Base-by-base conservation (phyloP, 2,888 invertebrate species). In the Adineta ricciae region DNA sequence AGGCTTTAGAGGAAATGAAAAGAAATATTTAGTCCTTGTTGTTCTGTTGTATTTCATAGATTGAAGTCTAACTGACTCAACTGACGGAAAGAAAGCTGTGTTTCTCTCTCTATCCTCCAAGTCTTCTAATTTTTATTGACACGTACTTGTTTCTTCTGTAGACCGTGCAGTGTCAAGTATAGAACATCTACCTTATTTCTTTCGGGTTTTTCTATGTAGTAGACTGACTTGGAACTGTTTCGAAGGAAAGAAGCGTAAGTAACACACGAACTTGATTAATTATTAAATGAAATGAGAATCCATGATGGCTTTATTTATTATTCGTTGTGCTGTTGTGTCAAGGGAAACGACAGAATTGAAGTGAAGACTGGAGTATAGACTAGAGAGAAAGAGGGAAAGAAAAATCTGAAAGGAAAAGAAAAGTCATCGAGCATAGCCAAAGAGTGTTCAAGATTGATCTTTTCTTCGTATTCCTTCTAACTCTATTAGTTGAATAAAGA, bases 391-490 rank as follows among this genome's bases (percentile, higher is more conserved):
- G 32, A 64, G 64, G n/a, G n/a, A n/a, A 64, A 64, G 32, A 36
- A 64, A 64, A 64, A 32, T 32, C 64, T 64, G 19, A 64, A 64
- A 32, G 27, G 19, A 64, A 64, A n/a, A 64, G 64, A 64, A 64
- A 64, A 64, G 64, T 64, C 64, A 64, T 16, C 64, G 64, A 32
- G 64, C 32, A 64, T 64, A 64, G 64, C 32, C 16, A 64, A 64
- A 36, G 64, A 27, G 64, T 64, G 64, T 64, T 64, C 64, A 64
- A 64, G 64, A 64, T 64, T 64, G 64, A 64, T 64, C 64, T 64
- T 64, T 64, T 64, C 64, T 64, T 64, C 64, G 27, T 64, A 64
- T 64, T 64, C 32, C 32, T 64, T 27, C 64, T 64, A 64, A 64
- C 64, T 64, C 64, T 64, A 64, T 64, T 64, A 64, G 64, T 32